A percentile compares a stretch with the other conserved stretches of the same genome.
Evolutionary conservation across 2,888 invertebrate species (phyloP).

Genomic region (Clistopyga incitator): DNA sequence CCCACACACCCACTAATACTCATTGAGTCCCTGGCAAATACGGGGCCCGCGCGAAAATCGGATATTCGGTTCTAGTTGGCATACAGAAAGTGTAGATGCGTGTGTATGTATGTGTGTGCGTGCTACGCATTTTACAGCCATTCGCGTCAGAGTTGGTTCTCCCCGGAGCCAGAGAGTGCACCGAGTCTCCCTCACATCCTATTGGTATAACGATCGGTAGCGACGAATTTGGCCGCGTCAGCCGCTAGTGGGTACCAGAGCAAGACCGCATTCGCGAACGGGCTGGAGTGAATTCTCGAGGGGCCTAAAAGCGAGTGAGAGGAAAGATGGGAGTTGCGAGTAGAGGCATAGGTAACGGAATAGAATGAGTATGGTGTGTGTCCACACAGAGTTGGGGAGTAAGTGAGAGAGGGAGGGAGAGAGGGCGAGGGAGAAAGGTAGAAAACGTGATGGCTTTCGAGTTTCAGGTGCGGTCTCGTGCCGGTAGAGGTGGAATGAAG

Average conservation of each 20-base stretch:
- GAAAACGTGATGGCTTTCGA: slow-evolving; percentile 10
- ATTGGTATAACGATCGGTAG: slow-evolving; percentile 35
- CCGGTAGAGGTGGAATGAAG: slow-evolving; percentile 12
- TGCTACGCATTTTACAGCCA: slow-evolving; percentile 23
- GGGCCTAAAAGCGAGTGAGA: slow-evolving; percentile 5
- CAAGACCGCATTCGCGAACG: slow-evolving; percentile 30
- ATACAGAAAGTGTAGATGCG: slow-evolving; percentile 44
- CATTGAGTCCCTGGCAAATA: slow-evolving; percentile 20
- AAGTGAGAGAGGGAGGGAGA: neutral
- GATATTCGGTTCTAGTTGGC: slow-evolving; percentile 42
- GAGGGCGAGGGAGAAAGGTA: neutral
- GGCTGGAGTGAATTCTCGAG: neutral
- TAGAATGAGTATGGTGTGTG: neutral
- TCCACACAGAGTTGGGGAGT: neutral
- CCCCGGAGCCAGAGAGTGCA: slow-evolving; percentile 5
- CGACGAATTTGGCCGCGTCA: slow-evolving; percentile 28
- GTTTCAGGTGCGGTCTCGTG: slow-evolving; percentile 4
- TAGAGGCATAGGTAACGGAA: slow-evolving; percentile 7
- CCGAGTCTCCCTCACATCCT: slow-evolving; percentile 6
- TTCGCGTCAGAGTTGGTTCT: slow-evolving; percentile 9
- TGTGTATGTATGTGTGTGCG: neutral
- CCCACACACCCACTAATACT: neutral
- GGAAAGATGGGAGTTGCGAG: neutral
- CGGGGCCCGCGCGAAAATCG: slow-evolving; percentile 35
- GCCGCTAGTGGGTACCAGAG: neutral